phyloP scores from a whole-genome alignment of 1,140 invertebrate species.

The Diploscapter pachys region DNA sequence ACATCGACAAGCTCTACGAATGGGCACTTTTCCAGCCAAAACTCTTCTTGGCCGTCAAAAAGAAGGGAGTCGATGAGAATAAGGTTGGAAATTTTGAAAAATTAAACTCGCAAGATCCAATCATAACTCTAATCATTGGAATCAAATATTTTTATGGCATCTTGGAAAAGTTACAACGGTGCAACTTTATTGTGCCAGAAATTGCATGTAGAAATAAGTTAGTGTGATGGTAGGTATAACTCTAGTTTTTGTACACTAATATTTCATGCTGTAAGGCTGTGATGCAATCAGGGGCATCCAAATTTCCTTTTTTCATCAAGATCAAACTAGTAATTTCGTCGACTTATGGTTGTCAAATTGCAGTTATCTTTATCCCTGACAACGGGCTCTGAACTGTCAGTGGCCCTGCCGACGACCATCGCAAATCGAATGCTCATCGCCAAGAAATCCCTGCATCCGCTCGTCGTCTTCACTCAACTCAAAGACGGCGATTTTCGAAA shows the following conservation, averaged over 20 bases:
- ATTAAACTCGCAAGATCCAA: neutral
- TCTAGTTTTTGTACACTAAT: too few species aligned
- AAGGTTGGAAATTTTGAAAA: neutral
- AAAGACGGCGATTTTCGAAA: constrained; percentile 67
- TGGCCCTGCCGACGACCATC: constrained; percentile 27
- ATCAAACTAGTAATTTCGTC: neutral
- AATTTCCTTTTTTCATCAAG: neutral
- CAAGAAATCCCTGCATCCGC: constrained; percentile 20
- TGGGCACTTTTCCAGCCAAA: constrained; percentile 84
- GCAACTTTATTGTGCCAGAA: too few species aligned
- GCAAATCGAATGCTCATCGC: constrained; percentile 3
- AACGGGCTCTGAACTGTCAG: constrained; percentile 6
- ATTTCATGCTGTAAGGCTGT: too few species aligned
- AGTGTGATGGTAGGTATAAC: too few species aligned
- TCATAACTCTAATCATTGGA: too few species aligned
- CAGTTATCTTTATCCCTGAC: constrained; percentile 5
- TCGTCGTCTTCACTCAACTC: constrained; percentile 9
- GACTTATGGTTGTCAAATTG: neutral
- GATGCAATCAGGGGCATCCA: neutral
- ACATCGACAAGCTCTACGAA: constrained; percentile 85
- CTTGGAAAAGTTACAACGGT: too few species aligned
- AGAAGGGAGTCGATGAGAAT: constrained; percentile 49
- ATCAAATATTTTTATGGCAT: too few species aligned
- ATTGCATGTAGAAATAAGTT: too few species aligned
- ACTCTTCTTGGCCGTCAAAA: constrained; percentile 74